A percentile compares a stretch with the other conserved stretches of the same genome.
phyloP scores from a whole-genome alignment of 2,797 vertebrate species.

The Enteromius trimaculatus region DNA sequence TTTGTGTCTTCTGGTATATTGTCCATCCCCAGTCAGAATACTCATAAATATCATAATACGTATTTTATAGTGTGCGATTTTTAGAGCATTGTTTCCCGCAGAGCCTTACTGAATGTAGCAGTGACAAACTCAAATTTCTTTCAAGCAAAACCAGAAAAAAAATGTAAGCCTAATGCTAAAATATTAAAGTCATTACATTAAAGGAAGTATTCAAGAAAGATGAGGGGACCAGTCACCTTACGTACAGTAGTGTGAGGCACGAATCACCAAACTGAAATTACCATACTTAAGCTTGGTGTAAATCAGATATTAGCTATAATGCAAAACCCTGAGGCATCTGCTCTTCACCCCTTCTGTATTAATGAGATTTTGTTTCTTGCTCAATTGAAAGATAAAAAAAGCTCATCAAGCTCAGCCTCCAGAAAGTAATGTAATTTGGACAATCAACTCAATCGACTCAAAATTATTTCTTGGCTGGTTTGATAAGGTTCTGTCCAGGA shows the following conservation, averaged over 20 bases:
- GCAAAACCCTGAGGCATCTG: constrained; percentile 1
- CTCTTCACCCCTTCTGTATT: constrained; percentile 1
- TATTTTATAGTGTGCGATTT: too few species aligned
- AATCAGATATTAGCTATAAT: constrained; percentile 3
- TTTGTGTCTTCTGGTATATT: too few species aligned
- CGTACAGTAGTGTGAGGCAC: background rate
- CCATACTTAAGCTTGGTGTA: background rate
- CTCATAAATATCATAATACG: too few species aligned
- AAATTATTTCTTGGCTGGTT: constrained; percentile 30
- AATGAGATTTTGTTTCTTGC: constrained; percentile 22
- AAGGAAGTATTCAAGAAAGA: background rate
- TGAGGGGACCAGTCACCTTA: background rate
- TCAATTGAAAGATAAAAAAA: background rate
- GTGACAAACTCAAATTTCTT: background rate
- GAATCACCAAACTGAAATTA: background rate
- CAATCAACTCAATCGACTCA: constrained; percentile 13
- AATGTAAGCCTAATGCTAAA: background rate
- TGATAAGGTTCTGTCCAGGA: constrained; percentile 17
- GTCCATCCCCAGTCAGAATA: too few species aligned
- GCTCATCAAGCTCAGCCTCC: background rate
- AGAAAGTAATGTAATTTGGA: constrained; percentile 36
- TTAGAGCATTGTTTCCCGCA: too few species aligned
- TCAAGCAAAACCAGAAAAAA: background rate
- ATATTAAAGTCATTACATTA: background rate
- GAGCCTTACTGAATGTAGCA: background rate